These are phyloP conservation scores for Ammodytes marinus DNA, from an alignment of 2,113 vertebrate species.

Conservation along the genomic window DNA sequence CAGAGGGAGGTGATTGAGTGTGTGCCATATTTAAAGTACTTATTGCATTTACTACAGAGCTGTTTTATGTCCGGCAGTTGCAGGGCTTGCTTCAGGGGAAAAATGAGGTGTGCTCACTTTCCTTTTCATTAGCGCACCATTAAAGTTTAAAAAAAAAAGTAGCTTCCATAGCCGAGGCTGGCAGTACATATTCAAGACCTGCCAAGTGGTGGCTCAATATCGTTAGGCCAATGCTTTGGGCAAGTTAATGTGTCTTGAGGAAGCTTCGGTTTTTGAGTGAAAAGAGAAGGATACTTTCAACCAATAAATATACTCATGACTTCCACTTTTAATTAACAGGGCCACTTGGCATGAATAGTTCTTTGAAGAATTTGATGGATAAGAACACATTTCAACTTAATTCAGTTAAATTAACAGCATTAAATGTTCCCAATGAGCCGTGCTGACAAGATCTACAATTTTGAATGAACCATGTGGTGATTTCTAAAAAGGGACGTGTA, in stretches of 20 bases:
- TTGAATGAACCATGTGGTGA: neutral
- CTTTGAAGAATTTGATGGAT: neutral
- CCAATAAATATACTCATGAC: neutral
- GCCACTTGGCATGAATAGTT: constrained; percentile 14
- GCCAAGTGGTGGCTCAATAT: constrained; percentile 15
- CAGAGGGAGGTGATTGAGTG: neutral
- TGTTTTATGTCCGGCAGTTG: constrained; percentile 56
- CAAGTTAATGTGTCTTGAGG: constrained; percentile 12
- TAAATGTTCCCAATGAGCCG: neutral
- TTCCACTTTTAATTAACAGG: neutral
- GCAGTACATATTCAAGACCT: constrained; percentile 13
- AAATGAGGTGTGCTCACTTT: constrained; percentile 50
- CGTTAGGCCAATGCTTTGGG: neutral
- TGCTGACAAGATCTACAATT: neutral
- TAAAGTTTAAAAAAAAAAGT: constrained; percentile 65
- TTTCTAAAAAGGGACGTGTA: neutral
- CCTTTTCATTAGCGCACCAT: constrained; percentile 67
- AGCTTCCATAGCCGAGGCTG: constrained; percentile 44
- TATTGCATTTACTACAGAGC: constrained; percentile 61
- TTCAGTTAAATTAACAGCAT: neutral
- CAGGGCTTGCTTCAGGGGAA: constrained; percentile 52
- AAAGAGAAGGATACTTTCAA: neutral
- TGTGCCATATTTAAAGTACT: constrained; percentile 45
- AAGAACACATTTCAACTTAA: neutral
- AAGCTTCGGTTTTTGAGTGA: constrained; percentile 1